phyloP scores from a whole-genome alignment of 2,797 vertebrate genomes.

The Somateria mollissima region DNA sequence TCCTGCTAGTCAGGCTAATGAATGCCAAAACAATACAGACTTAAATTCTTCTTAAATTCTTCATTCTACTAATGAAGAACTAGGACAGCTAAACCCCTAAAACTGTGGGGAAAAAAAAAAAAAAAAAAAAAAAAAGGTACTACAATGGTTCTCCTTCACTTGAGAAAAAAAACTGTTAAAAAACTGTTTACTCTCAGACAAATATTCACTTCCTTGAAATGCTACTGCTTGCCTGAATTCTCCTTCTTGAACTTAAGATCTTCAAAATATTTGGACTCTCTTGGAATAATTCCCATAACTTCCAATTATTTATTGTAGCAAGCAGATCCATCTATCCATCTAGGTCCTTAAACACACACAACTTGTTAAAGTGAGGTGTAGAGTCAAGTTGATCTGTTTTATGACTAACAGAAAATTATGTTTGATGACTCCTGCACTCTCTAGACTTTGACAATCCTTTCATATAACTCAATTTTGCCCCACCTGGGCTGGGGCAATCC shows the following conservation, averaged over 20 bases:
- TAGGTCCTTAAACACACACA: too few relatives aligned
- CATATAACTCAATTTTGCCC: too few relatives aligned
- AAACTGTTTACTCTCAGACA: neutral
- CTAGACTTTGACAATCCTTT: too few relatives aligned
- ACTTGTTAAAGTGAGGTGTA: too few relatives aligned
- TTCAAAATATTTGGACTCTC: neutral
- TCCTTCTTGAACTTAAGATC: neutral
- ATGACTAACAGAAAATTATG: too few relatives aligned
- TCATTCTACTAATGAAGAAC: neutral
- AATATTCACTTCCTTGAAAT: neutral
- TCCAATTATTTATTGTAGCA: too few relatives aligned
- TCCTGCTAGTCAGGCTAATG: neutral
- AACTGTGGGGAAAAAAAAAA: accelerated
- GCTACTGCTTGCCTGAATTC: neutral
- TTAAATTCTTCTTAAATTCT: neutral
- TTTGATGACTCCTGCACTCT: too few relatives aligned
- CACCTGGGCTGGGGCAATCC: too few relatives aligned
- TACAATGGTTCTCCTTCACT: neutral
- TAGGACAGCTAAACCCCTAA: neutral
- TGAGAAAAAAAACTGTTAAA: neutral
- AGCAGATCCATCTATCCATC: too few relatives aligned
- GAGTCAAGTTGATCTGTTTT: too few relatives aligned
- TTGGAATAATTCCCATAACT: too few relatives aligned
- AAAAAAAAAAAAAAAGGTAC: neutral
- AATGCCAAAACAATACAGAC: neutral